Base-by-base conservation (phyloP, 2,113 vertebrate genomes). In the Chlorocebus sabaeus region DNA sequence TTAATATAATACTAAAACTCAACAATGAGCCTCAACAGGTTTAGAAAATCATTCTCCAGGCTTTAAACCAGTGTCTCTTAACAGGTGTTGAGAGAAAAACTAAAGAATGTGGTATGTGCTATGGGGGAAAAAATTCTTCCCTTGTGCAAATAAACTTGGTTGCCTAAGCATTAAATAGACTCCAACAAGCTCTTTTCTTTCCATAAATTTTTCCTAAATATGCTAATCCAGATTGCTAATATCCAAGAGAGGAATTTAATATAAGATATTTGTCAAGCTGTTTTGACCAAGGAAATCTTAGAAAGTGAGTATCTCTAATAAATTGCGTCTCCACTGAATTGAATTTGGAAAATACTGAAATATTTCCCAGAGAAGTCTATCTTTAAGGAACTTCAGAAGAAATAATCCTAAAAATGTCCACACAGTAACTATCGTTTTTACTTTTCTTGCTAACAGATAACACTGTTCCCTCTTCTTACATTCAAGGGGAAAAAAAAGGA, bases 1-100 rank as follows among this genome's bases (percentile, higher is more conserved):
- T 35, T 79, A 82, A 93, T 81, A 59, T 87, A 95, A 90, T 81
- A 94, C 84, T 88, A 55, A 92, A 92, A 93, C 57, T 76, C 95
- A 95, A 80, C 1, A 80, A 20, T 61, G 78, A 97, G 20, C 17
- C 40, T 94, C 40, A 38, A 35, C 18, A 90, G 38, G 7, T 89
- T 78, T 79, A 35, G 11, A 40, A 94, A 96, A 73, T 84, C 67
- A 35, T 88, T 90, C 45, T 94, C 35, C 50, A 76, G 22, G 38
- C 9, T 80, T 87, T 92, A 78, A 68, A 78, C 9, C 20, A 73
- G 1, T 61, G 27, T 38, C 72, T 96, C 12, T n/a, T 88, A 85
- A 86, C 25, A 97, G 40, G 5, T 78, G 14, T 83, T 89, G 89
- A 73, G 45, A 85, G 40, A 52, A 92, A 96, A 96, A 86, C 64